phyloP scores from a whole-genome alignment of 37 sponge, comb jelly and placozoan genomes.

The Theonella swinhoei region DNA sequence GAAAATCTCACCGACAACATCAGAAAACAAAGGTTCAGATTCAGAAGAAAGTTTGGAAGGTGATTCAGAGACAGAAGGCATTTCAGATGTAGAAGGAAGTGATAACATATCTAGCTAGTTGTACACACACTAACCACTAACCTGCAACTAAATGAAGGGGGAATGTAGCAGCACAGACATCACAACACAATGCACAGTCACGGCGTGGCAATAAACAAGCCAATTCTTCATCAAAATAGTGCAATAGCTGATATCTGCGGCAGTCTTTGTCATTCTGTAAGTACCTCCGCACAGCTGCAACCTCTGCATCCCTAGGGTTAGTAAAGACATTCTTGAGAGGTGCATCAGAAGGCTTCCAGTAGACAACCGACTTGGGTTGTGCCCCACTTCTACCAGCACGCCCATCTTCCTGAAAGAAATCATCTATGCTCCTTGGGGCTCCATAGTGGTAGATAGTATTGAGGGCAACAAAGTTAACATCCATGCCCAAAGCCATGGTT shows the following conservation, averaged over 20 bases:
- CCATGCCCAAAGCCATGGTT: conserved; percentile 51
- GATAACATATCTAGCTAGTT: neutral
- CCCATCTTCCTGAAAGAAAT: conserved; percentile 57
- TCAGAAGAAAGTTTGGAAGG: neutral
- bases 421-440: conserved; percentile 44
- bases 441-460: conserved; percentile 51
- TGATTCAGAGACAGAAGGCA: neutral
- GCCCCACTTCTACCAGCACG: conserved; percentile 28
- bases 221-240: conserved; percentile 18
- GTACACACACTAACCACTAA: neutral
- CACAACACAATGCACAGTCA: conserved; percentile 25
- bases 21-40: too few relatives aligned
- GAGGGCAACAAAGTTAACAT: conserved; percentile 24
- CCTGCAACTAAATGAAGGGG: neutral
- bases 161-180: neutral
- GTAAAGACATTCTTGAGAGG: conserved; percentile 5
- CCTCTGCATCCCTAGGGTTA: neutral
- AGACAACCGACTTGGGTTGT: conserved; percentile 27
- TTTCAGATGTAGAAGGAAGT: neutral
- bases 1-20: neutral
- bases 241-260: conserved; percentile 18
- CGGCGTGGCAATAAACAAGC: neutral
- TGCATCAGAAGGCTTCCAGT: conserved; percentile 39
- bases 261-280: conserved; percentile 23
- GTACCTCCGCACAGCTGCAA: conserved; percentile 17